Percentiles rank a stretch among this genome's conserved stretches.
These are phyloP conservation scores for Amiota mariae DNA, from an alignment of 2,888 invertebrate genomes.

Conservation along the genomic window DNA sequence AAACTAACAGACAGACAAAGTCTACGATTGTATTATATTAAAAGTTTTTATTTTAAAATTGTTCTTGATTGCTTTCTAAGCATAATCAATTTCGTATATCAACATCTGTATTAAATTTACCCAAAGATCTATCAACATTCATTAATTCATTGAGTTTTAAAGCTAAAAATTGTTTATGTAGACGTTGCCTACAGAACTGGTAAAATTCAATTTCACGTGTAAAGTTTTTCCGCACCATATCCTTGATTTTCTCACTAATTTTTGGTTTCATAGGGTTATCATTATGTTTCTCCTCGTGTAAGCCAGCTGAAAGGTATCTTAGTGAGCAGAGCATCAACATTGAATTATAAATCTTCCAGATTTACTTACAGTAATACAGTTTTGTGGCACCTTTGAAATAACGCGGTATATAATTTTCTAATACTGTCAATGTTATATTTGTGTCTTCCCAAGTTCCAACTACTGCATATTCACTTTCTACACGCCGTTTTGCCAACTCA, in stretches of 20 bases:
- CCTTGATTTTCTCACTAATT: slow-evolving; percentile 86
- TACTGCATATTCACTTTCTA: slow-evolving; percentile 89
- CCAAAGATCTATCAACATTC: slow-evolving; percentile 50
- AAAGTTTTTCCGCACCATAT: slow-evolving; percentile 88
- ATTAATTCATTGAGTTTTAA: slow-evolving; percentile 72
- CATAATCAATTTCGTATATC: background rate
- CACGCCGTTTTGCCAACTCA: slow-evolving; percentile 87
- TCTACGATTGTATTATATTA: no score
- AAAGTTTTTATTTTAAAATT: no score
- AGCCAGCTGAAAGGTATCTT: slow-evolving; percentile 58
- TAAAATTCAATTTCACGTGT: slow-evolving; percentile 94
- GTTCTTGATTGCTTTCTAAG: no score
- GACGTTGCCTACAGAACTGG: slow-evolving; percentile 88
- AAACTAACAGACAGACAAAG: no score
- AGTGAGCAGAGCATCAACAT: background rate
- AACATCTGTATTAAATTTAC: slow-evolving; percentile 21
- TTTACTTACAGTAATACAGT: slow-evolving; percentile 79
- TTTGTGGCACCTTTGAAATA: slow-evolving; percentile 86
- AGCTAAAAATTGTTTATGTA: slow-evolving; percentile 85
- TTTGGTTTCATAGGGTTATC: slow-evolving; percentile 89
- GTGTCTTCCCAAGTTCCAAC: slow-evolving; percentile 91
- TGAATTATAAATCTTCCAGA: slow-evolving; percentile 74
- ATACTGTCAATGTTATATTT: slow-evolving; percentile 85
- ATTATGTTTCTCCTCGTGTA: slow-evolving; percentile 78
- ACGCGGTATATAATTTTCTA: slow-evolving; percentile 88